Conservation (phyloP, 2,797 vertebrate genomes). For the Sebastes ruberrimus region DNA sequence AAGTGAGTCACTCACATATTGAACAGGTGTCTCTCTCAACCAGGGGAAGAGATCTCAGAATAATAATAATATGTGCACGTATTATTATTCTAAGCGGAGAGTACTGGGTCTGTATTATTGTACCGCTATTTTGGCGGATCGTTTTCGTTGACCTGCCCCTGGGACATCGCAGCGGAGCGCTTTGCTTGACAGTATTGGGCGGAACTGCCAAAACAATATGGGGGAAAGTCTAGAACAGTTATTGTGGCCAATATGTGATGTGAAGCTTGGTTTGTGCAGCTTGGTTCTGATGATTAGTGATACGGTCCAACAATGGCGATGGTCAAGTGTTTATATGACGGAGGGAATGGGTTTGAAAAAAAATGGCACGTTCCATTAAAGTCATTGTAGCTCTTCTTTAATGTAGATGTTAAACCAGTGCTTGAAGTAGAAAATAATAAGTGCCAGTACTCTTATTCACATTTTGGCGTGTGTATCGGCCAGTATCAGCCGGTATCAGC, state of each 20-base stretch:
- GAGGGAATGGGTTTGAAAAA: not conserved
- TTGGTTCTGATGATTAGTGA: not conserved
- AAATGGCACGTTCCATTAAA: not conserved
- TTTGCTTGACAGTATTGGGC: not conserved
- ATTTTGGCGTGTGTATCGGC: no score
- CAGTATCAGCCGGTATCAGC: no score
- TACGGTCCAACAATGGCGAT: not conserved
- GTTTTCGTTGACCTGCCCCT: not conserved
- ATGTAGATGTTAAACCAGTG: not conserved
- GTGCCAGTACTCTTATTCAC: no score
- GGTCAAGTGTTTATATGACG: not conserved
- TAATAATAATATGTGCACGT: not conserved
- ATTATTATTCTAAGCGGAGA: slow-evolving; percentile 6
- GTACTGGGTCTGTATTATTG: not conserved
- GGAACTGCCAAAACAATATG: not conserved
- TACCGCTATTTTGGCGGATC: not conserved
- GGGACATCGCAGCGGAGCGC: not conserved
- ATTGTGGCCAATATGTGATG: not conserved
- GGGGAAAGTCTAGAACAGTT: not conserved
- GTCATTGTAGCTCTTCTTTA: not conserved
- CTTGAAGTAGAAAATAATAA: no score
- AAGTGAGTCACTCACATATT: slow-evolving; percentile 44
- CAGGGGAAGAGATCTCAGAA: not conserved
- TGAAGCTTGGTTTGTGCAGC: not conserved
- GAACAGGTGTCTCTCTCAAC: slow-evolving; percentile 28